A percentile compares a stretch with the other conserved stretches of the same genome.
Evolutionary conservation across 2,797 vertebrate genomes (phyloP).

Genomic region (Telmatherina bonti): DNA sequence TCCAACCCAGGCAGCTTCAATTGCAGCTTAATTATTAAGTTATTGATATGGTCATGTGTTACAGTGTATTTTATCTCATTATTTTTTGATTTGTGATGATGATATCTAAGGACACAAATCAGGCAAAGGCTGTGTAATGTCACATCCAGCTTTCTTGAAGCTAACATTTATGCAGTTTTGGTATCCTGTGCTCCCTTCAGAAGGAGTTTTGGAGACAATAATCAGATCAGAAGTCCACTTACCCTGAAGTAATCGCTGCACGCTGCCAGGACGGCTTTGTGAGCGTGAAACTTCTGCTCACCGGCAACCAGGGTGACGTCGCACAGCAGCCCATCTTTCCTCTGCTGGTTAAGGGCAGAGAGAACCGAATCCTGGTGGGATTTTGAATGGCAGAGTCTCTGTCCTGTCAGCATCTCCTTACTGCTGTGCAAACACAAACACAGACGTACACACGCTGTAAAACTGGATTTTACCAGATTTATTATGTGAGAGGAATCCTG

Average conservation of each 20-base stretch:
- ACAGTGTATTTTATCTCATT: neutral
- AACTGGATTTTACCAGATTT: slow-evolving; percentile 15
- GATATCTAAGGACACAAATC: neutral
- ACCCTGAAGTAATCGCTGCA: slow-evolving; percentile 99
- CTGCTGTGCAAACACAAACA: slow-evolving; percentile 73
- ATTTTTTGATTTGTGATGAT: neutral
- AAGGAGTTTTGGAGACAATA: slow-evolving; percentile 29
- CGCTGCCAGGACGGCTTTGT: slow-evolving; percentile 95
- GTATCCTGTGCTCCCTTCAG: neutral
- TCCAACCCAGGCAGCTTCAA: neutral
- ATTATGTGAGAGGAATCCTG: neutral
- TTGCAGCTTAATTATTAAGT: neutral
- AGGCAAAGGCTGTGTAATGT: neutral
- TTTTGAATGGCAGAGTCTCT: slow-evolving; percentile 96
- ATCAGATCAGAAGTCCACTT: slow-evolving; percentile 69
- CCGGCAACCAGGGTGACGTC: slow-evolving; percentile 95
- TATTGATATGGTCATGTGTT: neutral
- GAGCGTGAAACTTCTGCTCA: slow-evolving; percentile 96
- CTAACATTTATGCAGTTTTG: neutral
- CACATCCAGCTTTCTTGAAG: neutral
- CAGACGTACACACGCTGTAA: slow-evolving; percentile 29
- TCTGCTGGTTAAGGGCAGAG: slow-evolving; percentile 95
- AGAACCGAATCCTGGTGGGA: slow-evolving; percentile 95
- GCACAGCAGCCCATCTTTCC: slow-evolving; percentile 94
- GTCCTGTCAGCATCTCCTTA: slow-evolving; percentile 97